Conservation (phyloP, 2,797 vertebrate genomes). For the Crypturellus tataupa region DNA sequence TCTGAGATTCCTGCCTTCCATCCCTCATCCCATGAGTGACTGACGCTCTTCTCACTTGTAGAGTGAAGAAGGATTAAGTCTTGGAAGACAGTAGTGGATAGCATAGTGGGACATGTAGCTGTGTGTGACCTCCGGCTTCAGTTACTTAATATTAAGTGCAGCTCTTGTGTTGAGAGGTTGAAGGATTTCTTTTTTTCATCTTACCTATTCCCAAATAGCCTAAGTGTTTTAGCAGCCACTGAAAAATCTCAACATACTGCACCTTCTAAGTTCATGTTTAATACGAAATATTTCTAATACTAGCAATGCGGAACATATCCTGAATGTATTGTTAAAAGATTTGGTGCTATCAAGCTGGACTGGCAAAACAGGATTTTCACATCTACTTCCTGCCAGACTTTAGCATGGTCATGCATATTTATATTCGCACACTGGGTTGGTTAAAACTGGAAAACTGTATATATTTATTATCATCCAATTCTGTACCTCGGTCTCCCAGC, state of each 20-base stretch:
- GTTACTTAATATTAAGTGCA: not conserved
- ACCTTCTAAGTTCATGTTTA: not conserved
- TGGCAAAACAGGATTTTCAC: slow-evolving; percentile 3
- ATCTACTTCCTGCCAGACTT: not conserved
- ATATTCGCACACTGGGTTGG: not conserved
- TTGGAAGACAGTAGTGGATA: not conserved
- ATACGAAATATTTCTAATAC: not conserved
- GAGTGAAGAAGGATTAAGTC: not conserved
- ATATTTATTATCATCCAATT: not conserved
- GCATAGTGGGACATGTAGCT: not conserved
- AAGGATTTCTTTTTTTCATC: not conserved
- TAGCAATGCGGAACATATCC: not conserved
- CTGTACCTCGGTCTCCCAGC: not conserved
- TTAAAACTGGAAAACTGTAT: not conserved
- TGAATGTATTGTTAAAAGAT: not conserved
- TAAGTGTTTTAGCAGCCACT: not conserved
- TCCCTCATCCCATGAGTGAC: no score
- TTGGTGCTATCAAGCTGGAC: not conserved
- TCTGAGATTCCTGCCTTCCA: no score
- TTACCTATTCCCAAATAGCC: not conserved
- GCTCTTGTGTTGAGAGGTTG: not conserved
- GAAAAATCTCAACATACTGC: not conserved
- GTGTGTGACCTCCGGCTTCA: not conserved
- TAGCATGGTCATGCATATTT: not conserved
- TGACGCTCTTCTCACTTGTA: not conserved